Evolutionary conservation across 1,140 invertebrate species (phyloP).

Genomic region (Hypsibius dujardini): DNA sequence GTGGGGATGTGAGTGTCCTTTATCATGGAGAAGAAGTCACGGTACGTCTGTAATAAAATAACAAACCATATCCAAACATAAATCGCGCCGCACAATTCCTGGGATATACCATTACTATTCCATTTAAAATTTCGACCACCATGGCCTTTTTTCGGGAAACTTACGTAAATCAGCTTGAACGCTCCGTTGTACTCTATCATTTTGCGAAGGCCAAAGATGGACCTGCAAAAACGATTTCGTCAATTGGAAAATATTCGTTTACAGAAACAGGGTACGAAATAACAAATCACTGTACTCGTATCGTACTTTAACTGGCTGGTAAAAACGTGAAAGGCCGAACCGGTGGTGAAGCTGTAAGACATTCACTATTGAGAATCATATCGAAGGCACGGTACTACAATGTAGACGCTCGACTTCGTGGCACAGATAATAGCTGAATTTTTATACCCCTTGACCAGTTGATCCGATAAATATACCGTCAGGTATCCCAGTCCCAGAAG

Average conservation of each 20-base stretch:
- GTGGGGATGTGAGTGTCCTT: conserved; percentile 27
- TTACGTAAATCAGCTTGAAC: conserved; percentile 48
- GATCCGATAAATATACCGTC: conserved; percentile 64
- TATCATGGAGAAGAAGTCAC: conserved; percentile 25
- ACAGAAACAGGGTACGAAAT: too few relatives aligned
- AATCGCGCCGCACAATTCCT: too few relatives aligned
- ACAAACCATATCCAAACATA: not conserved
- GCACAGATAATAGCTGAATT: too few relatives aligned
- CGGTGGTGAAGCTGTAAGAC: conserved; percentile 61
- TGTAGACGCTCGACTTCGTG: too few relatives aligned
- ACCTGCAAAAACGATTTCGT: not conserved
- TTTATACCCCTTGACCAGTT: conserved; percentile 49
- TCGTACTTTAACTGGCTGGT: conserved; percentile 69
- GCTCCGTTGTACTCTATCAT: conserved; percentile 46
- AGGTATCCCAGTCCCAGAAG: conserved; percentile 59
- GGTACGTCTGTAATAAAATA: conserved; percentile 23
- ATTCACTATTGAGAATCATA: not conserved
- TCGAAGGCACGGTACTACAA: too few relatives aligned
- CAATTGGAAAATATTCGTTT: not conserved
- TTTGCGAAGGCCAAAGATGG: conserved; percentile 48
- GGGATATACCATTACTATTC: too few relatives aligned
- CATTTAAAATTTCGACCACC: too few relatives aligned
- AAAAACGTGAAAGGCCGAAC: conserved; percentile 70
- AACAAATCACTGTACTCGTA: conserved; percentile 36
- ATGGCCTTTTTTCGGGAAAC: too few relatives aligned